Evolutionary conservation across 1,140 invertebrate genomes (phyloP).

Genomic region (Macrobrachium nipponense): DNA sequence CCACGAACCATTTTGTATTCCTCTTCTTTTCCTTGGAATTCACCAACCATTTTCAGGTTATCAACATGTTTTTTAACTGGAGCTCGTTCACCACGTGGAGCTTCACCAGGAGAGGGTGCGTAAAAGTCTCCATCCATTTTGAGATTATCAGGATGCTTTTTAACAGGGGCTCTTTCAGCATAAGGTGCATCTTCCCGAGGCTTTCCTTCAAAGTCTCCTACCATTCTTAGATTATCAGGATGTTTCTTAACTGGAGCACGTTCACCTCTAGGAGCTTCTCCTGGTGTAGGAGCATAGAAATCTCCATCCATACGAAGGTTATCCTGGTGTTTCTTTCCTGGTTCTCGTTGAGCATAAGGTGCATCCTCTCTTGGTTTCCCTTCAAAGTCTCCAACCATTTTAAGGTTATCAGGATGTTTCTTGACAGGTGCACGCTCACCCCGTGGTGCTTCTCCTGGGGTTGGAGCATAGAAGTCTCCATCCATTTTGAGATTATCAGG

Average conservation of each 20-base stretch:
- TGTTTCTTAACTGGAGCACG: conserved; percentile 35
- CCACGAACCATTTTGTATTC: conserved; percentile 68
- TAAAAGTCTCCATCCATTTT: conserved; percentile 44
- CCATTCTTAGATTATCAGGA: conserved; percentile 34
- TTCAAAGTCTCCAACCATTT: conserved; percentile 39
- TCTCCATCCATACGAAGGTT: conserved; percentile 46
- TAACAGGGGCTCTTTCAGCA: conserved; percentile 41
- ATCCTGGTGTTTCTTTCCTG: conserved; percentile 30
- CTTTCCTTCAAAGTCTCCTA: conserved; percentile 36
- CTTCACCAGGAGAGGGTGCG: conserved; percentile 28
- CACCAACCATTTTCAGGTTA: conserved; percentile 36
- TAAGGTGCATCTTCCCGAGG: conserved; percentile 35
- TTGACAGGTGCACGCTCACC: conserved; percentile 38
- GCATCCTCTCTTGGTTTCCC: conserved; percentile 32
- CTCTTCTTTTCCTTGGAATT: conserved; percentile 68
- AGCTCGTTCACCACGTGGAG: conserved; percentile 33
- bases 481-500: conserved; percentile 38
- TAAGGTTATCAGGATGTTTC: conserved; percentile 40
- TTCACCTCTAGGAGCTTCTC: conserved; percentile 23
- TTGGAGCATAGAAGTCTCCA: conserved; percentile 40
- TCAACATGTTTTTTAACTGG: conserved; percentile 39
- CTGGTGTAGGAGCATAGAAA: conserved; percentile 20
- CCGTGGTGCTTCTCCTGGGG: conserved; percentile 21
- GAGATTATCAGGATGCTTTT: conserved; percentile 34
- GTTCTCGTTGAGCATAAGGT: conserved; percentile 18